These are phyloP conservation scores for Trachythela sp. DNA, from an alignment of 64 coral and sea anemone genomes.

Conservation along the genomic window DNA sequence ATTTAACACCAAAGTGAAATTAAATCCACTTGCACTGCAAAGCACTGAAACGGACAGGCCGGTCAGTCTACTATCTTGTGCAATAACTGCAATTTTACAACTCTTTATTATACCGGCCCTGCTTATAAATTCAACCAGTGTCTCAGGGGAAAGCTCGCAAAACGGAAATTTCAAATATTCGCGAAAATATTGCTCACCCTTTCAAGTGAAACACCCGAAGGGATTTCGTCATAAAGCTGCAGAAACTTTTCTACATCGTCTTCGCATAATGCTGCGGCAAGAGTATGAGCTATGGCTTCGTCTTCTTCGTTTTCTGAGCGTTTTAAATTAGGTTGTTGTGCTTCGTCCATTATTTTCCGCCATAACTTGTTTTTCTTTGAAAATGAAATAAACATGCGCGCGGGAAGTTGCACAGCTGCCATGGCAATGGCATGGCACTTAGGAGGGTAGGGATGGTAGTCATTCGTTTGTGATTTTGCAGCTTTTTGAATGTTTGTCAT, in stretches of 20 bases:
- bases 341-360: constrained; percentile 30
- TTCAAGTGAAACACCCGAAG: constrained; percentile 49
- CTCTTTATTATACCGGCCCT: neutral
- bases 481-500: too few species aligned
- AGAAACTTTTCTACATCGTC: constrained; percentile 88
- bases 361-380: constrained; percentile 37
- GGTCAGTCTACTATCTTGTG: neutral
- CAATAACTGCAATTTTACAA: too few species aligned
- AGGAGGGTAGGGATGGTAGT: neutral
- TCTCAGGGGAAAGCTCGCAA: neutral
- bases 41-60: neutral
- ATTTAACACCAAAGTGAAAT: neutral
- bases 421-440: neutral
- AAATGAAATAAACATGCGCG: neutral
- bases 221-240: constrained; percentile 91
- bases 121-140: neutral
- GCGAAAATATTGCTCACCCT: constrained; percentile 55
- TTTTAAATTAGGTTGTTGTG: neutral
- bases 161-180: neutral
- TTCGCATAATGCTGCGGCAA: constrained; percentile 60
- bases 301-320: constrained; percentile 30
- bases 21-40: neutral
- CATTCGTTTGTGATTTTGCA: too few species aligned
- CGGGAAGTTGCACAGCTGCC: neutral
- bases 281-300: constrained; percentile 49